Base-by-base conservation (phyloP, 2,797 vertebrate genomes). In the Sebastes hopkinsi region DNA sequence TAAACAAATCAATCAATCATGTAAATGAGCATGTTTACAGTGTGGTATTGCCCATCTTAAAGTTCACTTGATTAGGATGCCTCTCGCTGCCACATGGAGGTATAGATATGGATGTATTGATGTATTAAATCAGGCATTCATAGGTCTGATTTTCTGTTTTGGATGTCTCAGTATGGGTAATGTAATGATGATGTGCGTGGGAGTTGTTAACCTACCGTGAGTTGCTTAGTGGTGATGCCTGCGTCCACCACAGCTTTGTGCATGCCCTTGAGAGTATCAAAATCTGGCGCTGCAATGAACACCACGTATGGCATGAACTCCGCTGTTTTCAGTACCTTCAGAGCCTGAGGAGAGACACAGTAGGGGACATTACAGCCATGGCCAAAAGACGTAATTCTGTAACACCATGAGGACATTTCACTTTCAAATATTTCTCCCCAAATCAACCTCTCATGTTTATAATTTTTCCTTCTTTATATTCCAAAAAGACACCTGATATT, bases 291-390 rank as follows among this genome's bases (percentile, higher is more conserved):
- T 9, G 97, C 98, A 34, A 99, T 98, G 77, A 99, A 99, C 29
- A 99, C 98, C 46, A 99, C 98, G 7, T 98, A 99, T 70, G 99
- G 98, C 98, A 99, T 99, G 91, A 99, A 99, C 93, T 99, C 99
- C 0, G 97, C 96, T 0, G 98, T 99, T 90, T 97, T 96, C 92
- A 99, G 90, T 4, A 99, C 95, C 93, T 99, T 99, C 86, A 99
- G 94, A 54, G 97, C 97, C 98, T 99, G 87, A 32, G 83, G 68
- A 84, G 30, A 75, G 10, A 81, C 56, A 81, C 13, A 18, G 54
- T 1, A 42, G 16, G 25, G 13, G 23, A 70, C 16, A 22, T 11
- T 1, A 67, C 6, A 59, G 25, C 36, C 52, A 36, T 25, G n/a
- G 13, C 7, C 20, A 16, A 34, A 14, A 69, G 1, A 34, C 5